phyloP scores from a whole-genome alignment of 2,113 vertebrate genomes.

The Henicopernis longicauda region DNA sequence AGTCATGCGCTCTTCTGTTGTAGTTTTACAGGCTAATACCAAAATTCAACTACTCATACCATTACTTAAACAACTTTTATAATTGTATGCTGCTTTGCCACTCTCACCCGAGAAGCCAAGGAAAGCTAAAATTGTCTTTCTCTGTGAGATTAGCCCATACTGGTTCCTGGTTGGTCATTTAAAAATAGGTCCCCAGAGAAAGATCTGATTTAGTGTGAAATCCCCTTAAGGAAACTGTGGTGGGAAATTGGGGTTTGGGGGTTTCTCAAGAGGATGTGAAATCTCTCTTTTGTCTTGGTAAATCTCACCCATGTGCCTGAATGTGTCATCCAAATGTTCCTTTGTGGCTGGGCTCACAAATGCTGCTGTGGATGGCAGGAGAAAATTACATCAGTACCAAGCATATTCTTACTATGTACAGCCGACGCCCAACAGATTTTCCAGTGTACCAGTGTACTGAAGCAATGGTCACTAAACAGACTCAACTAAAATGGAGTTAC shows the following conservation, averaged over 20 bases:
- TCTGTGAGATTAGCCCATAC: background rate
- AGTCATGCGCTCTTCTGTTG: background rate
- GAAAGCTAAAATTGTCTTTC: background rate
- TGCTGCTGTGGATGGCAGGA: background rate
- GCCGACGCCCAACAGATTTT: background rate
- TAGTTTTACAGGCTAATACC: background rate
- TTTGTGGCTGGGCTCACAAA: background rate
- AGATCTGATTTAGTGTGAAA: background rate
- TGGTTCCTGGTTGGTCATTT: background rate
- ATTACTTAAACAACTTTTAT: background rate
- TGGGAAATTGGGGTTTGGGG: background rate
- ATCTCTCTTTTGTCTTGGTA: background rate
- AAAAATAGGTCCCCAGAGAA: background rate
- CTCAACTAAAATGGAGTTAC: background rate
- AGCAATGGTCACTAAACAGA: background rate
- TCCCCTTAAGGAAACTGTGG: background rate
- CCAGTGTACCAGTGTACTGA: background rate
- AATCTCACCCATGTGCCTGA: background rate
- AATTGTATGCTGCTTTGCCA: background rate
- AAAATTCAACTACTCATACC: background rate
- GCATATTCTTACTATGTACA: rapidly evolving
- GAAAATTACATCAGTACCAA: background rate
- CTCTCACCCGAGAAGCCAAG: background rate
- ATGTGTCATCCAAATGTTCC: background rate
- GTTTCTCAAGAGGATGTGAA: background rate